Percentiles rank a stretch among this genome's conserved stretches.
phyloP scores from a whole-genome alignment of 37 sponge, comb jelly and placozoan species.

The Chondrosia reniformis region DNA sequence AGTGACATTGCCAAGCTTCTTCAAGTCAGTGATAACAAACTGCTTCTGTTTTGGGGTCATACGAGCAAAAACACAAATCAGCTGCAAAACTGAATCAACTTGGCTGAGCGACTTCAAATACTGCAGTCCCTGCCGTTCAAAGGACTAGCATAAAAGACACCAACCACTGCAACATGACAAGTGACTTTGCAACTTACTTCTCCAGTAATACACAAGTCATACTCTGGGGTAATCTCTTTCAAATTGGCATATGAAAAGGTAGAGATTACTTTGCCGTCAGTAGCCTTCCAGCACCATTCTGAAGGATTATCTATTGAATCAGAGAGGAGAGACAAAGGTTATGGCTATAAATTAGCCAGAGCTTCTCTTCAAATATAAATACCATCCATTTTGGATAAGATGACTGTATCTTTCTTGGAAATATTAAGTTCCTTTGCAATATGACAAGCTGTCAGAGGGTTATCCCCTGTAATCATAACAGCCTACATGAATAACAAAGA shows the following conservation, averaged over 20 bases:
- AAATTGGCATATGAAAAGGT: slow-evolving; percentile 8
- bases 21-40: slow-evolving; percentile 67
- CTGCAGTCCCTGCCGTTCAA: no score
- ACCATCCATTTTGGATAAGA: slow-evolving; percentile 39
- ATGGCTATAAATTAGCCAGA: background rate
- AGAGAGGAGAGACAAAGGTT: background rate
- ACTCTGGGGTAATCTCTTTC: slow-evolving; percentile 28
- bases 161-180: no score
- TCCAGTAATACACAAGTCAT: slow-evolving; percentile 94
- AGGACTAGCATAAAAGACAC: no score
- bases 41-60: slow-evolving; percentile 98
- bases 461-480: slow-evolving; percentile 98
- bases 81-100: slow-evolving; percentile 53
- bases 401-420: slow-evolving; percentile 32
- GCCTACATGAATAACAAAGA: no score
- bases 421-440: slow-evolving; percentile 92
- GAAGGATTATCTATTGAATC: background rate
- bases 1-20: slow-evolving; percentile 67
- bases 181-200: slow-evolving; percentile 63
- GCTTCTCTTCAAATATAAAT: background rate
- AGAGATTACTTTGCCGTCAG: slow-evolving; percentile 38
- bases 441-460: slow-evolving; percentile 96
- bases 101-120: no score
- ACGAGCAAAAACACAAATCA: slow-evolving; percentile 88
- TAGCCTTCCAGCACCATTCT: slow-evolving; percentile 77